phyloP scores from a whole-genome alignment of 2,113 vertebrate species.

The Poeciliopsis occidentalis region DNA sequence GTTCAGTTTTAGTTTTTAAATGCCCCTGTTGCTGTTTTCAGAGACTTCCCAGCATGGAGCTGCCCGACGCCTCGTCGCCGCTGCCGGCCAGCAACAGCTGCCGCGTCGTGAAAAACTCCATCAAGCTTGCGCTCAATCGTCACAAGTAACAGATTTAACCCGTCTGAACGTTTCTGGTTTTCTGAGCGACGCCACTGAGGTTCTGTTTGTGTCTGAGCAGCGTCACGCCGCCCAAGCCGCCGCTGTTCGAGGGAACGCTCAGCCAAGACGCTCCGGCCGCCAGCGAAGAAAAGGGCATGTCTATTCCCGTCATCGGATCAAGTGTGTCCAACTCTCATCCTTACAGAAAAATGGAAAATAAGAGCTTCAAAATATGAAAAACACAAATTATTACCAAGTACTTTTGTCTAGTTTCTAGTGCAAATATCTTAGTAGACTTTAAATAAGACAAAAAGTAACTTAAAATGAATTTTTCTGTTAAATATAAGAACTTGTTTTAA shows the following conservation, averaged over 20 bases:
- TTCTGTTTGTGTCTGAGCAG: conserved; percentile 34
- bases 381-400: too few relatives aligned
- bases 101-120: conserved; percentile 94
- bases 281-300: conserved; percentile 79
- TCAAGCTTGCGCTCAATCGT: conserved; percentile 95
- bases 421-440: too few relatives aligned
- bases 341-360: too few relatives aligned
- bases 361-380: too few relatives aligned
- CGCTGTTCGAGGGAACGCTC: conserved; percentile 69
- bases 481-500: too few relatives aligned
- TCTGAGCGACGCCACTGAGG: not conserved
- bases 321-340: conserved; percentile 76
- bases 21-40: conserved; percentile 51
- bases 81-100: conserved; percentile 88
- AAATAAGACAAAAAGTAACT: too few relatives aligned
- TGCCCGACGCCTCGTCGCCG: conserved; percentile 94
- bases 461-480: too few relatives aligned
- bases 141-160: conserved; percentile 70
- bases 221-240: conserved; percentile 75
- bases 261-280: conserved; percentile 60
- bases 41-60: conserved; percentile 95
- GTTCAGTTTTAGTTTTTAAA: not conserved
- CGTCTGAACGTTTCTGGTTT: too few relatives aligned
- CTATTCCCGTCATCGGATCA: conserved; percentile 86
- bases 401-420: too few relatives aligned